Evolutionary conservation across 2,888 invertebrate species (phyloP), one percentile per base, ranked within the genome.

Genomic region (Andrena haemorrhoa): DNA sequence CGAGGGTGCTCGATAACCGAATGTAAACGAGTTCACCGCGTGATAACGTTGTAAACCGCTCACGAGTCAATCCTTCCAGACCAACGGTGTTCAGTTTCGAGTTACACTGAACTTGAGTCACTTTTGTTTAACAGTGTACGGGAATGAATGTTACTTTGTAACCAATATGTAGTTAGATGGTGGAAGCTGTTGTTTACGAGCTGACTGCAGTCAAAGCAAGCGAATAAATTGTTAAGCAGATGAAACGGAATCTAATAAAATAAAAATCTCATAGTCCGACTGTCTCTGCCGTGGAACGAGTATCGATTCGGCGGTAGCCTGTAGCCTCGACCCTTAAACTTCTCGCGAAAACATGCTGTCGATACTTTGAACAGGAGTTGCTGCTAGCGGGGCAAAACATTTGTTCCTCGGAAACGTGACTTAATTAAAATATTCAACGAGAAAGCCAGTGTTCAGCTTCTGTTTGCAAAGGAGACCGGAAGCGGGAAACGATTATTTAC

Each of bases 371-470:
- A 20, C 56, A 49, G 29, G 29, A 79, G 61, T 31, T 29, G 7
- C 26, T 4, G 6, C 41, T 23, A 20, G 20, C 49, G 70, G 26
- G 8, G 64, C 72, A 49, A 76, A 82, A 73, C 76, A 65, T 73
- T 76, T 69, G 72, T 79, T 29, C 53, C 26, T 66, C 12, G 56
- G 12, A 35, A 61, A 76, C 73, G 77, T 70, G 83, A 70, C 60
- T 83, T 83, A 82, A 83, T 83, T 83, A 78, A 82, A 82, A 82
- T 78, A 82, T 74, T 82, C 53, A 58, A 64, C 78, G 49, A 68
- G n/a, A 35, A 56, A 71, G 63, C 26, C 47, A 70, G 58, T 68
- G 66, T 82, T 63, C 68, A 31, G 35, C 63, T 29, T 49, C 61
- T 66, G 78, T 82, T 82, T 82, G 72, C 64, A 16, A 70, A 53